Conservation (phyloP, 2,113 vertebrate species). For the Poicephalus gulielmi region DNA sequence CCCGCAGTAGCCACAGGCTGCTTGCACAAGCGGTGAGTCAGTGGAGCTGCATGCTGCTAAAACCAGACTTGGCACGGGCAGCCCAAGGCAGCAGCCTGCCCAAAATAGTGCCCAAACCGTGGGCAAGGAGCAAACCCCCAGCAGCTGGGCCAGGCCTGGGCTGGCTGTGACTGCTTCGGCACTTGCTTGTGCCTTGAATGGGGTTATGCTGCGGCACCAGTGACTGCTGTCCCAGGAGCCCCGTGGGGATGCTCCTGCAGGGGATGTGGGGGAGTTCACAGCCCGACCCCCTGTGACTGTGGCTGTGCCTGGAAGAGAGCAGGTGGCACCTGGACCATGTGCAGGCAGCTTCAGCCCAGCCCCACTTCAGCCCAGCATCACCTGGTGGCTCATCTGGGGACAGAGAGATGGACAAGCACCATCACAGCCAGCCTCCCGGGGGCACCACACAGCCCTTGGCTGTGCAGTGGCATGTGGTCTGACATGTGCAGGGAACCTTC, state of each 20-base stretch:
- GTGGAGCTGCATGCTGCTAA: conserved; percentile 71
- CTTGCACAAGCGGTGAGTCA: conserved; percentile 79
- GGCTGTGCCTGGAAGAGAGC: background rate
- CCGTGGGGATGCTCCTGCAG: background rate
- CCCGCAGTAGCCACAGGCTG: conserved; percentile 63
- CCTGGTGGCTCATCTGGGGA: background rate
- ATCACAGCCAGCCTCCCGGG: background rate
- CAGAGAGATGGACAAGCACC: background rate
- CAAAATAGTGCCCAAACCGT: conserved; percentile 68
- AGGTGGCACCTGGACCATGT: background rate
- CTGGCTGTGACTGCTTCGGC: background rate
- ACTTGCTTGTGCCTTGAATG: background rate
- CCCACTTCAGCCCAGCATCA: background rate
- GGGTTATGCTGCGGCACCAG: fast-evolving
- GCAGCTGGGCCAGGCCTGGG: background rate
- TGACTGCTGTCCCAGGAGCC: background rate
- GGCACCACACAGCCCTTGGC: no score
- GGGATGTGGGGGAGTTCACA: background rate
- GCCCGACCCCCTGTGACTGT: background rate
- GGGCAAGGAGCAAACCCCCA: conserved; percentile 17
- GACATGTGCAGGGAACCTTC: background rate
- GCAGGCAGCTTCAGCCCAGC: background rate
- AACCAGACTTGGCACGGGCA: conserved; percentile 65
- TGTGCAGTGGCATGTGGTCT: background rate
- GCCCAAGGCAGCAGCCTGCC: conserved; percentile 46